Evolutionary conservation across 2,888 invertebrate species (phyloP).

Genomic region (Halictus ligatus): DNA sequence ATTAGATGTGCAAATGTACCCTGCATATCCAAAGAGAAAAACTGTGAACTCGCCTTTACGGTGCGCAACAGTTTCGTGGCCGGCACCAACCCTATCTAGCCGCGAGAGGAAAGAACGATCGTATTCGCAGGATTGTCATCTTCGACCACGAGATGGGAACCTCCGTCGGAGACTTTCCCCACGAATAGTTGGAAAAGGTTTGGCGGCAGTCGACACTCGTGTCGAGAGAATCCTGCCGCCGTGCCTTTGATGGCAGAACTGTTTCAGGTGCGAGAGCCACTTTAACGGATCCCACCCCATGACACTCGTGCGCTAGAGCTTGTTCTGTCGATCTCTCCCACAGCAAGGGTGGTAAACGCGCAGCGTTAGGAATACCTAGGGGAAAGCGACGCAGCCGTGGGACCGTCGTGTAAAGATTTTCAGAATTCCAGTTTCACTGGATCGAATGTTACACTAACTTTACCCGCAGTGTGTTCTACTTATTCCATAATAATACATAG

Average conservation of each 20-base stretch:
- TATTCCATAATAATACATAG: not conserved
- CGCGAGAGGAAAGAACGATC: not conserved
- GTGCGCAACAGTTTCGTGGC: not conserved
- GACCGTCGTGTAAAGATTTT: not conserved
- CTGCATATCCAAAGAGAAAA: no score
- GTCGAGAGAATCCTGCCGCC: constrained; percentile 33
- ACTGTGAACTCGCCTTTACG: not conserved
- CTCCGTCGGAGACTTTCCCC: not conserved
- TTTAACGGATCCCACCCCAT: constrained; percentile 29
- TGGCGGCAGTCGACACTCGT: constrained; percentile 28
- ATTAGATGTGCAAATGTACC: no score
- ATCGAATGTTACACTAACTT: not conserved
- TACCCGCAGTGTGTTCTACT: not conserved
- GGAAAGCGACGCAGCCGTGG: not conserved
- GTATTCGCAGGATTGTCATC: not conserved
- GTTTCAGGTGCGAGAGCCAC: constrained; percentile 53
- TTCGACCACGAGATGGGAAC: constrained; percentile 26
- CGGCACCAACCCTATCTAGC: not conserved
- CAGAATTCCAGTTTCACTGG: not conserved
- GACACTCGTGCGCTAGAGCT: constrained; percentile 4
- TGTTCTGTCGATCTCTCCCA: constrained; percentile 9
- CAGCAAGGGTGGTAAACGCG: not conserved
- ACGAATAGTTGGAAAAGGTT: constrained; percentile 30
- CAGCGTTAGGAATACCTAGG: not conserved
- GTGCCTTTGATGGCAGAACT: constrained; percentile 48